A percentile compares a stretch with the other conserved stretches of the same genome.
phyloP scores from a whole-genome alignment of 2,888 invertebrate species.

The Thecocarcelia acutangulata region DNA sequence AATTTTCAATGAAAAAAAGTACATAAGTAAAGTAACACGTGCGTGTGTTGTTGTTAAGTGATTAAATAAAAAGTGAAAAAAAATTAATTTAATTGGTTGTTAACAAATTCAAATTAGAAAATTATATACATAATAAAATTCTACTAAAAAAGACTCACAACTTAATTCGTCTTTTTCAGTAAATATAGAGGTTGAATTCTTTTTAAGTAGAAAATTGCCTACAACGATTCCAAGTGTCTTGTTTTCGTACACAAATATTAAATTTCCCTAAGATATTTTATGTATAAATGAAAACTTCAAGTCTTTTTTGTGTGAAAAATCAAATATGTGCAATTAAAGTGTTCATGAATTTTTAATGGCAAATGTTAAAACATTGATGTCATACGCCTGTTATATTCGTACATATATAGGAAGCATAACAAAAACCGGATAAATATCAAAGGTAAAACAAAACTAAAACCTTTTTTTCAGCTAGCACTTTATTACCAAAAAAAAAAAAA shows the following conservation, averaged over 20 bases:
- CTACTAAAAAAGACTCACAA: conserved; percentile 40
- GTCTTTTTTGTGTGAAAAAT: background rate
- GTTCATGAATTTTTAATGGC: conserved; percentile 65
- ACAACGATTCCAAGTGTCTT: conserved; percentile 67
- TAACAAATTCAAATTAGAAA: too few relatives aligned
- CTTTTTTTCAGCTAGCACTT: conserved; percentile 9
- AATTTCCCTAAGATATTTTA: background rate
- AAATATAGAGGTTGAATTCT: conserved; percentile 50
- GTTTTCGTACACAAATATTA: background rate
- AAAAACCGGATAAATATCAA: conserved; percentile 67
- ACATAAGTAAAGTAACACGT: conserved; percentile 22
- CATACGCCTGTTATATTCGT: conserved; percentile 59
- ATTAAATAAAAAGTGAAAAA: conserved; percentile 26
- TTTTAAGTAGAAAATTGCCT: background rate
- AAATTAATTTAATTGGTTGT: conserved; percentile 6
- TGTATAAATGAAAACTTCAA: background rate
- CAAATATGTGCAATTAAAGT: conserved; percentile 45
- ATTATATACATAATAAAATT: background rate
- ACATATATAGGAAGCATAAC: conserved; percentile 62
- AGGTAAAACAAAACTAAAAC: conserved; percentile 56
- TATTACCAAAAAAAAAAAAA: too few relatives aligned
- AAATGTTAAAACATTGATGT: conserved; percentile 67
- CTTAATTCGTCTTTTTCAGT: background rate
- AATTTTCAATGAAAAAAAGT: background rate
- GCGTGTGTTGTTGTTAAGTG: conserved; percentile 28